Percentiles rank a stretch among this genome's conserved stretches.
Conservation (phyloP, 2,797 vertebrate genomes). For the Avahi laniger region DNA sequence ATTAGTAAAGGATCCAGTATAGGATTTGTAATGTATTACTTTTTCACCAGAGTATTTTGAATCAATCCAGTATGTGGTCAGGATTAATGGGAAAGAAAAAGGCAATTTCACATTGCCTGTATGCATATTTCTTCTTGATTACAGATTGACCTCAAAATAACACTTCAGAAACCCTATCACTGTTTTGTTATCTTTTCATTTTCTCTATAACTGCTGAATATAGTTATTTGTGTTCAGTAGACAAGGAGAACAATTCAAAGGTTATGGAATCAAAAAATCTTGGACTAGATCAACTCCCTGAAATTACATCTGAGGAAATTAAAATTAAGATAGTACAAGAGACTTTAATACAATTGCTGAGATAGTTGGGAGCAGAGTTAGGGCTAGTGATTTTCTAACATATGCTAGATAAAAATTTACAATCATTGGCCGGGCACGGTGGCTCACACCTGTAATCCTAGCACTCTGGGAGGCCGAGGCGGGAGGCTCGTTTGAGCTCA, state of each 20-base stretch:
- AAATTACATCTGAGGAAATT: neutral
- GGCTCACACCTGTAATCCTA: no score
- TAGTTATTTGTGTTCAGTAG: neutral
- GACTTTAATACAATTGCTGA: neutral
- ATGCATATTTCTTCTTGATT: neutral
- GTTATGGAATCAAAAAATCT: neutral
- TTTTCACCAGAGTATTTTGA: constrained; percentile 30
- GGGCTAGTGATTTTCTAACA: neutral
- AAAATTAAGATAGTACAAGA: neutral
- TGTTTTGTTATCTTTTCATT: neutral
- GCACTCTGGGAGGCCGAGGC: no score
- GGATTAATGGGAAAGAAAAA: constrained; percentile 48
- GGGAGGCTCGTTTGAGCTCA: no score
- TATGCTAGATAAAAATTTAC: neutral
- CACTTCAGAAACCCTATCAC: neutral
- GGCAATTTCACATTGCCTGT: neutral
- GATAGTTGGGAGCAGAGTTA: neutral
- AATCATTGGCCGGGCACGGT: neutral
- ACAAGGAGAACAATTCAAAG: neutral
- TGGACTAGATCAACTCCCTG: neutral
- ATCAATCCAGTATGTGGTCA: constrained; percentile 40
- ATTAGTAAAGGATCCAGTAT: neutral
- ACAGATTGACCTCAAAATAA: neutral
- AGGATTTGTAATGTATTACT: neutral
- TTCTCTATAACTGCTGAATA: neutral